Base-by-base conservation (phyloP, 1,140 invertebrate genomes). In the Protaetia brevitarsis region DNA sequence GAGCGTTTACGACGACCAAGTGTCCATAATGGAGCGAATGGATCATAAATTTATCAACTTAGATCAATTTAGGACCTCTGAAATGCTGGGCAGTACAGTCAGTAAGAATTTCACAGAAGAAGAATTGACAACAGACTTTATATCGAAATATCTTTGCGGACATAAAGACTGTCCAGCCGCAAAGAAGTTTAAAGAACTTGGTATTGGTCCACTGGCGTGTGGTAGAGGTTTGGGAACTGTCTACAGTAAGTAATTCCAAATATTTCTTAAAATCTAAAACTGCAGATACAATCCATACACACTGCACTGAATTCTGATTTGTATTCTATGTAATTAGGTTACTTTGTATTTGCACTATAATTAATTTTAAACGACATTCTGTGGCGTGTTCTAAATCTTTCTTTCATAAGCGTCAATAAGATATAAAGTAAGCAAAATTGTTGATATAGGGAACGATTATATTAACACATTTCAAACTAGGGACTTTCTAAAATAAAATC, bases 91-190 rank as follows among this genome's bases (percentile, higher is more conserved):
- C 8, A 2, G 13, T 6, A 27, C 11, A 1, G 11, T 19, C 2
- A 16, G 21, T 11, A 31, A 60, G 19, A 13, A 13, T n/a, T 21
- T 62, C 19, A 1, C n/a, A 10, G 60, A 62, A 2, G 57, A 36
- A 27, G 63, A 70, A 21, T 26, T 77, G 34, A 77, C 74, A 4
- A 66, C 69, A 0, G 72, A 75, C 6, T 68, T 68, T 58, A 74
- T 77, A 10, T 66, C 69, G 19, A 70, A 61, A 41, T 71, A 71
- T 13, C 36, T 76, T n/a, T 78, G 77, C 51, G 72, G 72, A 5
- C 73, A 74, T 60, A 72, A 69, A 58, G 71, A 78, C 58, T 78
- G 77, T 66, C 76, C 76, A 3, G 76, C 72, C 11, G 76, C 71
- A 2, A 69, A 73, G 29, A 72, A 72, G 34, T 78, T 78, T 64